phyloP scores from a whole-genome alignment of 2,113 vertebrate species.

The Chlamydotis undulata region DNA sequence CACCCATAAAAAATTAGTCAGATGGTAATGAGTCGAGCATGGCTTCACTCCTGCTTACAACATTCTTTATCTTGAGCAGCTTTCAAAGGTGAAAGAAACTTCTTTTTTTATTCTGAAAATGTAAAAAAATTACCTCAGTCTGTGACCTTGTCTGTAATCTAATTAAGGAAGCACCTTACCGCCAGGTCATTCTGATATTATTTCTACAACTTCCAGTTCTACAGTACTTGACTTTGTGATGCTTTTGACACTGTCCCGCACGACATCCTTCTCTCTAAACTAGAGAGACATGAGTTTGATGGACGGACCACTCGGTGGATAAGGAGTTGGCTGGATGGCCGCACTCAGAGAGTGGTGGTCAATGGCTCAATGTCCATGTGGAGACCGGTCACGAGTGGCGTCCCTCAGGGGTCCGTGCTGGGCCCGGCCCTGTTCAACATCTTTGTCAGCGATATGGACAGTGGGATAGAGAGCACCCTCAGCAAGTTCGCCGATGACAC shows the following conservation, averaged over 20 bases:
- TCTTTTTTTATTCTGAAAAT: not conserved
- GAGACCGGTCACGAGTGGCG: not conserved
- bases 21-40: not conserved
- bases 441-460: not conserved
- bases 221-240: not conserved
- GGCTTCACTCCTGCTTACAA: not conserved
- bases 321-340: not conserved
- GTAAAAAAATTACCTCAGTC: not conserved
- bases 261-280: not conserved
- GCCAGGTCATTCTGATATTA: not conserved
- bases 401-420: not conserved
- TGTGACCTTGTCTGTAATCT: not conserved
- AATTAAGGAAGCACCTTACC: not conserved
- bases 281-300: not conserved
- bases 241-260: not conserved
- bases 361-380: not conserved
- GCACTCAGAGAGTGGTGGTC: not conserved
- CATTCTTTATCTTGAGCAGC: not conserved
- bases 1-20: constrained; percentile 26
- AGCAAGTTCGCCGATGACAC: not conserved
- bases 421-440: not conserved
- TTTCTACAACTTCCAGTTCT: not conserved
- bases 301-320: not conserved
- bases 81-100: not conserved
- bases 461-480: not conserved